Evolutionary conservation across 2,888 invertebrate genomes (phyloP), one percentile per base, ranked within the genome.

Genomic region (Hypercompe scribonia): DNA sequence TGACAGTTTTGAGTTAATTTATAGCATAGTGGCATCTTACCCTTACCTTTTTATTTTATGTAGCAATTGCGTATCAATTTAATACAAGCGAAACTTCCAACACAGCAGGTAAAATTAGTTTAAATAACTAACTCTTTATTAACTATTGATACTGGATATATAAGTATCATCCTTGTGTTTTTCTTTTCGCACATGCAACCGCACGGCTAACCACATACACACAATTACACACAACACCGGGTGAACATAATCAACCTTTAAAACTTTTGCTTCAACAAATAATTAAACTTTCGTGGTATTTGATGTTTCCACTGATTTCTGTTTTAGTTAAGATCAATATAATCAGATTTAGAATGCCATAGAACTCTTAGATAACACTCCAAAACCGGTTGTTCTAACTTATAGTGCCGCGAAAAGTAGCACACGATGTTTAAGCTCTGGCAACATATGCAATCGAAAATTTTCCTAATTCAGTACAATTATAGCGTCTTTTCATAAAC

Each of bases 401-500:
- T 31, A 61, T 31, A 61, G 61, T 31, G 31, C 31, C 61, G 61
- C 61, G n/a, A 61, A 61, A 31, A 61, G 61, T 61, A 61, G 61
- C 31, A 61, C 31, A 61, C 61, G 61, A 61, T 18, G 68, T 34
- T 68, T 54, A 67, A 46, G 24, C 34, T 46, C 50, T 54, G n/a
- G 28, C 54, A 34, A 33, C 54, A 34, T 54, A 50, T 34, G 18
- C 11, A 11, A 28, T 24, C 15, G 33, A 15, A 3, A 0, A 36
- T 28, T 54, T 58, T 7, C 18, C 54, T 36, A 68, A 68, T 58
- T 58, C 36, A 68, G 8, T 28, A 54, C 28, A 54, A 50, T 33
- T 34, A 54, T 50, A 42, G 33, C 5, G 13, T 10, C 46, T 46
- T 68, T 69, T 74, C 68, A 75, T 74, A 79, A 74, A 72, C 65